A percentile compares a stretch with the other conserved stretches of the same genome.
These are phyloP conservation scores for Stigmatopora nigra DNA, from an alignment of 2,113 vertebrate genomes.

Conservation along the genomic window DNA sequence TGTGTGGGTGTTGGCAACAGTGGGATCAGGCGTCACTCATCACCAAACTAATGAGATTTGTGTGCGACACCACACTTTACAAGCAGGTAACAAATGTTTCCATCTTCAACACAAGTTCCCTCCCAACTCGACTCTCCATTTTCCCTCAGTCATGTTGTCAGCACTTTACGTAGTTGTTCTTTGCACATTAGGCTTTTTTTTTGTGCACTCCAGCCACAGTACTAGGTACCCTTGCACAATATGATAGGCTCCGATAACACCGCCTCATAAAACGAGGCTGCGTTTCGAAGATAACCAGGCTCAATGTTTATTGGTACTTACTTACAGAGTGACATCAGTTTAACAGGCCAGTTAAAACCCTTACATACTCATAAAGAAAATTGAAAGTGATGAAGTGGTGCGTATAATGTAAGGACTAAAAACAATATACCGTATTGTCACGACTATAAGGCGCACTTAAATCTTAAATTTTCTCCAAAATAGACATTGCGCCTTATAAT, in stretches of 20 bases:
- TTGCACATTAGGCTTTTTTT: background rate
- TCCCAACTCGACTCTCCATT: conserved; percentile 13
- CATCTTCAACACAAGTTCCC: conserved; percentile 24
- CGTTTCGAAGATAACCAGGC: background rate
- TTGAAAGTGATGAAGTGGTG: background rate
- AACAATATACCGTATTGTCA: too few species aligned
- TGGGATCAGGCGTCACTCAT: conserved; percentile 57
- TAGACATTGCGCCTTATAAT: too few species aligned
- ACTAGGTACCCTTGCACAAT: background rate
- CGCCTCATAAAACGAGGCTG: background rate
- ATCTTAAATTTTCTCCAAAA: too few species aligned
- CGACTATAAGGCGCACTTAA: too few species aligned
- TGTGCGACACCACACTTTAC: conserved; percentile 60
- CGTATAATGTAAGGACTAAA: background rate
- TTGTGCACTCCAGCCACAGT: background rate
- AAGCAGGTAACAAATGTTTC: conserved; percentile 58
- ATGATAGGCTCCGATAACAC: background rate
- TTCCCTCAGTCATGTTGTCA: conserved; percentile 30
- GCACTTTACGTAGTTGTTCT: conserved; percentile 2
- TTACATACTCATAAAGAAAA: background rate
- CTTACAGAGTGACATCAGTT: background rate
- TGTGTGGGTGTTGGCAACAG: conserved; percentile 46
- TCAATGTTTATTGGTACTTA: background rate
- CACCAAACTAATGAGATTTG: conserved; percentile 64
- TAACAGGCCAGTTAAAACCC: background rate